phyloP scores from a whole-genome alignment of 2,888 invertebrate species.

The Schizotus pectinicornis region DNA sequence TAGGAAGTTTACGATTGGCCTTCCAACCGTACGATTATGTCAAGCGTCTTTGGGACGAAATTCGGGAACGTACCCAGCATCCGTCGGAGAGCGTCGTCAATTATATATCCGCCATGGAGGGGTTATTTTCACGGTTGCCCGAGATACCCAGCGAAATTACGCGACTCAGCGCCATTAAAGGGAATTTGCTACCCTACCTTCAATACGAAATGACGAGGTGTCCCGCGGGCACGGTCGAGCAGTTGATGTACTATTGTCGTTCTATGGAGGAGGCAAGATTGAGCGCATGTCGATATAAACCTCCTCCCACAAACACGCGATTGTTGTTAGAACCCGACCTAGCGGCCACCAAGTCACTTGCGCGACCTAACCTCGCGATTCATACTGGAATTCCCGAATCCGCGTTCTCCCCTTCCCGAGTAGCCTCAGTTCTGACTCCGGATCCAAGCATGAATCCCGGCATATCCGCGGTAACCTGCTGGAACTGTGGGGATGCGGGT shows the following conservation, averaged over 20 bases:
- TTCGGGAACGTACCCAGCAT: slow-evolving; percentile 36
- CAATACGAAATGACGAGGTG: background rate
- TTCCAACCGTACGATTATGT: slow-evolving; percentile 34
- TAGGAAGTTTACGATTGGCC: slow-evolving; percentile 16
- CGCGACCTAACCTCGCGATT: too few species aligned
- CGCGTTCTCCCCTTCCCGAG: too few species aligned
- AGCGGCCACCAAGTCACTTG: too few species aligned
- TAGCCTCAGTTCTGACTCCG: too few species aligned
- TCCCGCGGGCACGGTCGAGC: background rate
- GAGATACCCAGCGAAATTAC: background rate
- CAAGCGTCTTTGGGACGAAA: slow-evolving; percentile 36
- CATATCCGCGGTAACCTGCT: too few species aligned
- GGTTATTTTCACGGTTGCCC: slow-evolving; percentile 14
- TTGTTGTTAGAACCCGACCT: background rate
- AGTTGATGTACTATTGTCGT: background rate
- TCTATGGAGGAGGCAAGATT: background rate
- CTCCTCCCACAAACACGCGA: background rate
- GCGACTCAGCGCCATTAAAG: background rate
- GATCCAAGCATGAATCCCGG: too few species aligned
- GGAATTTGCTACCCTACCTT: background rate
- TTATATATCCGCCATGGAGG: slow-evolving; percentile 24
- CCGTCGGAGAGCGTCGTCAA: slow-evolving; percentile 34
- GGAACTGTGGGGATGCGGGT: too few species aligned
- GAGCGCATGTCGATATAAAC: background rate
- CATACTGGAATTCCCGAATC: too few species aligned